phyloP scores from a whole-genome alignment of 2,888 invertebrate genomes.

The Ormia ochracea region DNA sequence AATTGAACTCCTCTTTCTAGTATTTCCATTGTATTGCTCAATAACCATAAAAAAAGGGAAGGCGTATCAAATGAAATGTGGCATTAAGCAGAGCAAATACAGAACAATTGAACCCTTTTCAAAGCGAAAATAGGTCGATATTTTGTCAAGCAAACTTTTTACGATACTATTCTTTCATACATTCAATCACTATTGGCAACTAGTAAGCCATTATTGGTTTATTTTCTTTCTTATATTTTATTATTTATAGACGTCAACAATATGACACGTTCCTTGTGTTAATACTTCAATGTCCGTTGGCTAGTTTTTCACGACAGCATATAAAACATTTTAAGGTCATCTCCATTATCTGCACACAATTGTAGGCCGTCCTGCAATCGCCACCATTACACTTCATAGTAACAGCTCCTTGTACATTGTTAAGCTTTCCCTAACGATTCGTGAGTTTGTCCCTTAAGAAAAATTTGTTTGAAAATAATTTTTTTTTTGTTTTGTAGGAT shows the following conservation, averaged over 20 bases:
- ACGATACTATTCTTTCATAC: not conserved
- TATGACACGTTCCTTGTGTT: slow-evolving; percentile 16
- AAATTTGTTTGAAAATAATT: not conserved
- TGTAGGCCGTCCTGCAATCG: not conserved
- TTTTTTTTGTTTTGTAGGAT: no score
- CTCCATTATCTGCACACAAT: not conserved
- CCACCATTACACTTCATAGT: not conserved
- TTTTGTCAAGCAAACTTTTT: slow-evolving; percentile 1
- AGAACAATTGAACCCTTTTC: slow-evolving; percentile 27
- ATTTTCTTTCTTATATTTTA: not conserved
- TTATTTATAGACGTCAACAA: slow-evolving; percentile 1
- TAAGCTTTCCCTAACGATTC: not conserved
- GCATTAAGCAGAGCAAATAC: not conserved
- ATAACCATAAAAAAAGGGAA: not conserved
- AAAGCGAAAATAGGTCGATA: slow-evolving; percentile 11
- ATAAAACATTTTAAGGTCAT: not conserved
- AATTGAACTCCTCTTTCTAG: not conserved
- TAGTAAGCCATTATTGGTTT: not conserved
- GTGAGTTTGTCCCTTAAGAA: not conserved
- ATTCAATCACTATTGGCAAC: not conserved
- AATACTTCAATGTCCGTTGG: not conserved
- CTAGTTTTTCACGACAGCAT: not conserved
- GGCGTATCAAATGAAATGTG: not conserved
- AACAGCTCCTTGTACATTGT: slow-evolving; percentile 1
- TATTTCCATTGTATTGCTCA: not conserved